Evolutionary conservation across 2,888 invertebrate species (phyloP), one percentile per base, ranked within the genome.

Genomic region (Druceiella hillmani): DNA sequence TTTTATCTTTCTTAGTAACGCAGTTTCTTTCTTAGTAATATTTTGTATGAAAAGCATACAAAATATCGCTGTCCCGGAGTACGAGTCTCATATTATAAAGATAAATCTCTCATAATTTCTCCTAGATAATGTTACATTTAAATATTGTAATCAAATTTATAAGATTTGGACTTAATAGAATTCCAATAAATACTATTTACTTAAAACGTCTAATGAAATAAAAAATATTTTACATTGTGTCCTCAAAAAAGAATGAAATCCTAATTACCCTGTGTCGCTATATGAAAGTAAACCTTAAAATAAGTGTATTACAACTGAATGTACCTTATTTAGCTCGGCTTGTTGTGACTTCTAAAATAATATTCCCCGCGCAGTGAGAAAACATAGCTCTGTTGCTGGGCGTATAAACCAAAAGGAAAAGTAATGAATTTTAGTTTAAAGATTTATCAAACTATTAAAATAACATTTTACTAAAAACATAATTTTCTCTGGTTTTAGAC

Each of bases 201-300:
- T 11, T 32, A 17, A 20, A 32, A 15, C 17, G 14, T 26, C 27
- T 34, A 25, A 16, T 16, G 17, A 26, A 14, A 26, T 16, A 26
- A 11, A 26, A 17, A 38, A 33, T 7, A 3, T 13, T 20, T 38
- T 38, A 29, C n/a, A n/a, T n/a, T n/a, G n/a, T n/a, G n/a, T 33
- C 24, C 38, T 24, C 33, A 33, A 38, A 22, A 33, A 38, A 33
- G 12, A 38, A 33, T 17, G 29, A 38, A 33, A 33, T 28, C 33
- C 9, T 33, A 38, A 38, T 29, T 38, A 33, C 33, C 38, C 24
- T 38, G 33, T 33, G 38, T 33, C 28, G 29, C 33, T 28, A 29
- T 38, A 33, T 38, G 22, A 28, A 38, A 26, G 33, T 28, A 28
- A 22, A 33, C 29, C 27, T 33, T 33, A 33, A 33, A 33, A 24